Base-by-base conservation (phyloP, 2,888 invertebrate genomes). In the Drosophila atroscutellata region DNA sequence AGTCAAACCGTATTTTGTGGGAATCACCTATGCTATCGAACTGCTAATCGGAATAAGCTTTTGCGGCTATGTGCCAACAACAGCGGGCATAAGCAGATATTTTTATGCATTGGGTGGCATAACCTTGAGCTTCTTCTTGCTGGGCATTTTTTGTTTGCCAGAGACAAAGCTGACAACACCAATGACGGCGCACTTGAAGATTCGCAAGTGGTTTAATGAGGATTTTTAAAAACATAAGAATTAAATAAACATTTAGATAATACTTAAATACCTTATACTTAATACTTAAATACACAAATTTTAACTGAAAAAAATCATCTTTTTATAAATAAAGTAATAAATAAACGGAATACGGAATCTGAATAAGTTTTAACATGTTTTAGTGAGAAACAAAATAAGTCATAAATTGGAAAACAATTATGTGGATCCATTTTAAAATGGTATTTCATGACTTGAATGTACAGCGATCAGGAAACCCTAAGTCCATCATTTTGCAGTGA, bases 131-230 rank as follows among this genome's bases (percentile, higher is more conserved):
- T 90, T 89, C 32, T 81, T 80, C 24, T n/a, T 83, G 0, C 30
- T 90, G 4, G 86, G 87, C 39, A 69, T 90, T 32, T 70, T 86
- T 42, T 72, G 74, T 2, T 70, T 92, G 75, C 93, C 92, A 15
- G 92, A 92, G 66, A 92, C 93, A 0, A 90, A 79, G 57, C 50
- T 70, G 2, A 77, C 73, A 0, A 83, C 90, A 0, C 71, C 91
- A 28, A 72, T 79, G 1, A 81, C 90, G 26, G 91, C 92, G 0
- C 83, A 91, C 11, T 32, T 51, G 0, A 89, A 88, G 63, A 88
- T 92, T 34, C 74, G 72, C 45, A 81, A 81, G 26, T 89, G 84
- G 84, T 83, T 89, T 42, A 85, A 89, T 47, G 87, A 86, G 24
- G 87, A 85, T 49, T 85, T 90, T 36, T 89, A 34, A 63, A 45